Base-by-base conservation (phyloP, 2,113 vertebrate genomes). In the Bambusicola thoracicus region DNA sequence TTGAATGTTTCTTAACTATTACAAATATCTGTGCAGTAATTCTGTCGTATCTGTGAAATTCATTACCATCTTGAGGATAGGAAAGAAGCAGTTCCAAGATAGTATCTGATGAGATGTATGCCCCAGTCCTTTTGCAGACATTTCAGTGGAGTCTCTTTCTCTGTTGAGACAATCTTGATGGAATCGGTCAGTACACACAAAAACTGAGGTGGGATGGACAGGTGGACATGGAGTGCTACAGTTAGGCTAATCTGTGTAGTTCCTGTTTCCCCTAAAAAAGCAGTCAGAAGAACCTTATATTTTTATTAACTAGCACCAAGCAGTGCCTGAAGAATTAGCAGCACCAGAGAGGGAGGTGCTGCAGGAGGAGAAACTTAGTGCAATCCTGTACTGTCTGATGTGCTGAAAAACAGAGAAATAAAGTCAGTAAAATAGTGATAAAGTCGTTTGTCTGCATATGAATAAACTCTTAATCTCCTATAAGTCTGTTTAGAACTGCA, bases 401-500 rank as follows among this genome's bases (percentile, higher is more conserved):
- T 76, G 18, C 77, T 87, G 72, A 85, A 87, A 93, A 67, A 87
- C 49, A 87, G 88, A 93, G 59, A 81, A 85, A 89, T 77, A 55
- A 87, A 80, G 34, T 36, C 16, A 90, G 72, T 44, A 56, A 78
- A 68, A 69, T 3, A 1, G 32, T 51, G 77, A 62, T 85, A 44
- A 91, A 78, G 46, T 63, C 67, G 55, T 91, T 96, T 96, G 72
- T 73, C 63, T 95, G 76, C 61, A 58, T 89, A 62, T 67, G 68
- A 92, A 75, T 59, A 72, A 87, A 40, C 21, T 40, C 46, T 19
- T 70, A 38, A 49, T 65, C 30, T 90, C 66, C 43, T 59, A 0
- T 56, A 62, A 87, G 58, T 53, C 51, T 83, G 59, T 22, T 38
- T 65, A 58, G 36, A 65, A 86, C 72, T 75, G 61, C 41, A 58